phyloP scores from a whole-genome alignment of 2,113 vertebrate species.

The Scolopax mira region DNA sequence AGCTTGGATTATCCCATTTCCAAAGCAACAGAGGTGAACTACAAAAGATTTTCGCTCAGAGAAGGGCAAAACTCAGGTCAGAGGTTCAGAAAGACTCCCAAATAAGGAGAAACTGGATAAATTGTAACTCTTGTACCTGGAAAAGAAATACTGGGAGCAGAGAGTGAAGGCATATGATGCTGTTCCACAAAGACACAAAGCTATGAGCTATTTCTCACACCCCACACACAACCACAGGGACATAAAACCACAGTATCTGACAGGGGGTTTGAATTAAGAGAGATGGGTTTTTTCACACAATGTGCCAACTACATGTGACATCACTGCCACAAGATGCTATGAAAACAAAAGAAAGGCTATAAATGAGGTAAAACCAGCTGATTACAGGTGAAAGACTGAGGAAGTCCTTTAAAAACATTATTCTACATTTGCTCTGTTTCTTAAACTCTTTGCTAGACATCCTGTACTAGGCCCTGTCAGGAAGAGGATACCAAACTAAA shows the following conservation, averaged over 20 bases:
- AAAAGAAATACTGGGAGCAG: not conserved
- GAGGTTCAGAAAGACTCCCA: not conserved
- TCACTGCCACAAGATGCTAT: not conserved
- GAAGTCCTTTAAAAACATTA: not conserved
- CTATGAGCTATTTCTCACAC: not conserved
- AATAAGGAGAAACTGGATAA: not conserved
- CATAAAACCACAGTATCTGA: not conserved
- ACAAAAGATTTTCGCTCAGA: not conserved
- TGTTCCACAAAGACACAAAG: not conserved
- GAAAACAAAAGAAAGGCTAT: not conserved
- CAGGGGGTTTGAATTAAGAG: not conserved
- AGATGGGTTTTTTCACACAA: rapidly evolving
- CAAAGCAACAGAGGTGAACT: not conserved
- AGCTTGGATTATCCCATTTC: not conserved
- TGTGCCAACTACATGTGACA: not conserved
- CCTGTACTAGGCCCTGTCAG: not conserved
- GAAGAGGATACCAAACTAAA: not conserved
- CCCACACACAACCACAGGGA: too few species aligned
- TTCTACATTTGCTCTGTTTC: not conserved
- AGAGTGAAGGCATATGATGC: not conserved
- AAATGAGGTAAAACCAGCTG: not conserved
- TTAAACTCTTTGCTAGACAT: not conserved
- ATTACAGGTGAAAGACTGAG: not conserved
- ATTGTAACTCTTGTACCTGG: not conserved
- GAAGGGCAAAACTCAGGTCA: not conserved